Conservation (phyloP, 2,113 vertebrate species). For the Zonotrichia leucophrys region DNA sequence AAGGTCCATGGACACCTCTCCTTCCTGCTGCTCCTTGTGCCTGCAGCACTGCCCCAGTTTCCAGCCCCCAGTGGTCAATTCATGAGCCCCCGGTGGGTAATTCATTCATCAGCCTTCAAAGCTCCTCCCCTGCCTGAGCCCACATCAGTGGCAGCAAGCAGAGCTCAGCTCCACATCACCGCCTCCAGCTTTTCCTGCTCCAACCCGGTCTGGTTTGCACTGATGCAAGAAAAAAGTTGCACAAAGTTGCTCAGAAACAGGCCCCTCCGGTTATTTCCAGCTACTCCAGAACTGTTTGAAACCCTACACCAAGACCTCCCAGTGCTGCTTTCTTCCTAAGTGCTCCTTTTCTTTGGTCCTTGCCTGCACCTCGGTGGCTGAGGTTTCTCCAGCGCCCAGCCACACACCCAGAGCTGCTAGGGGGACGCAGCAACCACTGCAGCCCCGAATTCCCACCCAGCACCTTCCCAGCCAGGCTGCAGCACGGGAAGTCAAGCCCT, state of each 20-base stretch:
- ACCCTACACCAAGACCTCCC: not conserved
- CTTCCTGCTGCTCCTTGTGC: not conserved
- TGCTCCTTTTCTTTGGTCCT: not conserved
- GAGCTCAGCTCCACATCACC: not conserved
- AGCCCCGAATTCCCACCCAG: not conserved
- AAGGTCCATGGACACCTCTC: not conserved
- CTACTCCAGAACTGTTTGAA: not conserved
- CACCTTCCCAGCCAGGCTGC: not conserved
- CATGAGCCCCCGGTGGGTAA: not conserved
- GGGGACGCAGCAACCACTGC: not conserved
- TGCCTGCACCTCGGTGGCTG: not conserved
- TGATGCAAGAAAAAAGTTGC: not conserved
- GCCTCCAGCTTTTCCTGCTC: not conserved
- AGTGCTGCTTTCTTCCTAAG: not conserved
- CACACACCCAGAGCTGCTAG: not conserved
- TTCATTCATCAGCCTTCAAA: not conserved
- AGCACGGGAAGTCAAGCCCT: slow-evolving; percentile 8
- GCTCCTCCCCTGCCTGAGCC: not conserved
- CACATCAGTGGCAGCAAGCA: not conserved
- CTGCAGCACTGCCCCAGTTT: not conserved
- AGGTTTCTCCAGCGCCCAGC: slow-evolving; percentile 54
- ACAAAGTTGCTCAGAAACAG: not conserved
- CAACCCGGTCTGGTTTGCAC: not conserved
- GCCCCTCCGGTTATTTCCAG: not conserved
- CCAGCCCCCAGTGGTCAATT: not conserved